phyloP scores from a whole-genome alignment of 2,797 vertebrate genomes.

The Myripristis murdjan region DNA sequence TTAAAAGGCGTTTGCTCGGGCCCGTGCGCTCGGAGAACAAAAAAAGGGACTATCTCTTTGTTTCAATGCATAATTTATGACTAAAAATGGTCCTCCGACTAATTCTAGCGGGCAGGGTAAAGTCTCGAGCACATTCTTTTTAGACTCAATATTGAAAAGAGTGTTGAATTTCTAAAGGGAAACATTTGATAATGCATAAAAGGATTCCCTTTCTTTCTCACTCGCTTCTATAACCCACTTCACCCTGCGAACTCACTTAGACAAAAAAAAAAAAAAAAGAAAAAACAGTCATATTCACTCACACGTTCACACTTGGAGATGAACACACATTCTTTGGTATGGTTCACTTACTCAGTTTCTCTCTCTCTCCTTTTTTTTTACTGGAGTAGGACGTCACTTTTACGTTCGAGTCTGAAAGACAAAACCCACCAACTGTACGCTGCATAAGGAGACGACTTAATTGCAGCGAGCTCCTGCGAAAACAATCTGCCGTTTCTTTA shows the following conservation, averaged over 20 bases:
- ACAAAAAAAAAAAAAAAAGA: slow-evolving; percentile 36
- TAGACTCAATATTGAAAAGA: slow-evolving; percentile 86
- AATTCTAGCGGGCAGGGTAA: slow-evolving; percentile 85
- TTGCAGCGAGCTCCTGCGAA: slow-evolving; percentile 23
- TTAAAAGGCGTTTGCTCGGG: slow-evolving; percentile 97
- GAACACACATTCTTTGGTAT: slow-evolving; percentile 47
- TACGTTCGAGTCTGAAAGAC: slow-evolving; percentile 38
- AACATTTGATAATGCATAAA: slow-evolving; percentile 86
- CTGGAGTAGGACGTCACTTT: slow-evolving; percentile 53
- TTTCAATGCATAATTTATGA: slow-evolving; percentile 96
- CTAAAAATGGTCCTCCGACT: slow-evolving; percentile 87
- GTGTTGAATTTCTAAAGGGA: slow-evolving; percentile 86
- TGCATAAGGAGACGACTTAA: slow-evolving; percentile 33
- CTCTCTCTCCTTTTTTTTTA: slow-evolving; percentile 1
- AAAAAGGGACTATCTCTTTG: slow-evolving; percentile 95
- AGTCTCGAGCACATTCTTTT: slow-evolving; percentile 87
- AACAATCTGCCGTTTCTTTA: slow-evolving; percentile 23
- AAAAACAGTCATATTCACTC: slow-evolving; percentile 50
- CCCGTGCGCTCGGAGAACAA: slow-evolving; percentile 89
- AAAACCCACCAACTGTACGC: slow-evolving; percentile 31
- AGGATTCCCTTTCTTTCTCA: slow-evolving; percentile 71
- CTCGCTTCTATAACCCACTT: slow-evolving; percentile 71
- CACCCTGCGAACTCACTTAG: slow-evolving; percentile 75
- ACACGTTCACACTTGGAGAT: slow-evolving; percentile 41
- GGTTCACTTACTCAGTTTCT: slow-evolving; percentile 32